Evolutionary conservation across 1,140 invertebrate species (phyloP), one percentile per base, ranked within the genome.

Genomic region (Theocolax elegans): DNA sequence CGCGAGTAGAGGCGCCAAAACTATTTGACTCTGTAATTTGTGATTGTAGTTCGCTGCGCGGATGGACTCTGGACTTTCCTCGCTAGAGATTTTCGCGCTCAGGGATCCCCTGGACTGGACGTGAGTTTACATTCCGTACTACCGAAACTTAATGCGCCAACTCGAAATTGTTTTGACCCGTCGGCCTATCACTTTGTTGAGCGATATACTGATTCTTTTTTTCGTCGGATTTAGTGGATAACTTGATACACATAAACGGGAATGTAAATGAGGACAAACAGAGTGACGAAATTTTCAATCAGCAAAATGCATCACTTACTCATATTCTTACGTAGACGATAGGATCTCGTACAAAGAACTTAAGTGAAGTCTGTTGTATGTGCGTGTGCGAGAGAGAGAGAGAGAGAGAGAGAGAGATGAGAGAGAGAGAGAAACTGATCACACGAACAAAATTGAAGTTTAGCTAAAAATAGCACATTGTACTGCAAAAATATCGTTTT

Each of bases 11-110:
- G 15, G 83, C 80, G 83, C 83, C 81, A 80, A 83, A 86, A 86
- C 84, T 86, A 85, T 86, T 86, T 80, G 83, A 85, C 82, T 85
- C 81, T 65, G 84, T 85, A 86, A 86, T 85, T 86, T 85, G 84
- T 84, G 83, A 86, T 85, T 83, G 83, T 85, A 84, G 82, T 85
- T 86, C 85, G 85, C 85, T 83, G 83, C 80, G 76, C 78, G 80
- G 76, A 84, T 83, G 81, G 82, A 85, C 83, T 81, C 23, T 40
- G 46, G 54, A 17, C 27, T 17, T 10, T 12, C n/a, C 42, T 44
- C 44, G 3, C 19, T 46, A 31, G 46, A 65, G 69, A 65, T 71
- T 65, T 60, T 66, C 69, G 15, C 68, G 51, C 29, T 10, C 21
- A 40, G 12, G 12, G 1, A 44, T 40, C 7, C 8, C 23, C 21